Evolutionary conservation across 2,888 invertebrate genomes (phyloP), one percentile per base, ranked within the genome.

Genomic region (Athalia rosae): DNA sequence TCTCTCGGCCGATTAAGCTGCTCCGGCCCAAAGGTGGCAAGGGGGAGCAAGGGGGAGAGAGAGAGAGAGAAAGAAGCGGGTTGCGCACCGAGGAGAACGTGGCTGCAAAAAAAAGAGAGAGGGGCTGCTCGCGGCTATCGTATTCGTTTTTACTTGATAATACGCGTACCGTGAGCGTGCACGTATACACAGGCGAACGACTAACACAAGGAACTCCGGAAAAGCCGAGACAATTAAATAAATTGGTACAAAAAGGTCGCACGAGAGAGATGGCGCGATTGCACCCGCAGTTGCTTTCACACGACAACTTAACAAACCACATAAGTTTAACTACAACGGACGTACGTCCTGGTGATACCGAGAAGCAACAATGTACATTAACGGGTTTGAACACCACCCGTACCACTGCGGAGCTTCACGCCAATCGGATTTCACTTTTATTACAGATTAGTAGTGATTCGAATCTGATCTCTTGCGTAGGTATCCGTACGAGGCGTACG

Each of bases 321-420:
- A 84, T 77, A 28, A 28, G 50, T 79, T 67, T 76, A 77, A 88
- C 88, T 88, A 81, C 87, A 87, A 50, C 53, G 48, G 53, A 85
- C 88, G 88, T 88, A 88, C 83, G 85, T 88, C 88, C 88, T 88
- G 87, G 79, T 79, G 88, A 88, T 88, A 88, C 80, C 66, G 9
- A 48, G 67, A 53, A 28, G 28, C 28, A 28, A 28, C 28, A 28
- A 28, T 28, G 28, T 28, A 28, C 28, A 28, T 28, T 28, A 28
- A 28, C 28, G 28, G 28, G 28, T 2, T 28, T 28, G 28, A 28
- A 28, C 28, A 28, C 28, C 28, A 28, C 28, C 28, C 28, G 28
- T 28, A 28, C 28, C 28, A 28, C 28, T 28, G 28, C 28, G 28
- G 28, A 28, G 28, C 28, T 28, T 28, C 28, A 28, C 28, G 28